A percentile compares a stretch with the other conserved stretches of the same genome.
Evolutionary conservation across 2,888 invertebrate genomes (phyloP).

Genomic region (Idaea dimidiata): DNA sequence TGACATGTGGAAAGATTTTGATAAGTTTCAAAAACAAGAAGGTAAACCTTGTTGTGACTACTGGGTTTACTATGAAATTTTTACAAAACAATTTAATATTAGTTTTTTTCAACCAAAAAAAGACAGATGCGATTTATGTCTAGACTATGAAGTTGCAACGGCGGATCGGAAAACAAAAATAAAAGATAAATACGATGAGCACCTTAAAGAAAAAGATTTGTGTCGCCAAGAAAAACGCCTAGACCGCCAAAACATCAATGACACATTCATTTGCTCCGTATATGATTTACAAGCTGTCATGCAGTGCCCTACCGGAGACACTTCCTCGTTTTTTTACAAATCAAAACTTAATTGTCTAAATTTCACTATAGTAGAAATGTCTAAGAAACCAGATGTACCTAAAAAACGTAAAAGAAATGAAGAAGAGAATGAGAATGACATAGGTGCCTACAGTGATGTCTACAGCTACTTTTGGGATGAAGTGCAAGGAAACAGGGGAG

Average conservation of each 20-base stretch:
- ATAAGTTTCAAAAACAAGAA: slow-evolving; percentile 14
- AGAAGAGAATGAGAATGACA: no score
- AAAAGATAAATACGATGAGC: slow-evolving; percentile 25
- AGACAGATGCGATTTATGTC: slow-evolving; percentile 29
- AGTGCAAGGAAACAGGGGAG: no score
- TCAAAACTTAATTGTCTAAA: slow-evolving; percentile 19
- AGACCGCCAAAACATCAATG: slow-evolving; percentile 24
- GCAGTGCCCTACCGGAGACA: slow-evolving; percentile 17
- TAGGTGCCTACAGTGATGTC: no score
- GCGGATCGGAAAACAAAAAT: slow-evolving; percentile 16
- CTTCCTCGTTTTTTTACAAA: slow-evolving; percentile 16
- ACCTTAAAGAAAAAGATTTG: slow-evolving; percentile 27
- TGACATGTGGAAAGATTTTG: slow-evolving; percentile 23
- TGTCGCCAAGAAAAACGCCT: slow-evolving; percentile 26
- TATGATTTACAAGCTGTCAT: slow-evolving; percentile 32
- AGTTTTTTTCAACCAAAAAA: slow-evolving; percentile 31
- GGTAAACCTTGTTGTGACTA: slow-evolving; percentile 12
- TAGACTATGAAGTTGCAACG: slow-evolving; percentile 14
- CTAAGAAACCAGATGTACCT: no score
- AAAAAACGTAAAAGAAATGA: no score
- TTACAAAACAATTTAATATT: slow-evolving; percentile 23
- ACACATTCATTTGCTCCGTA: slow-evolving; percentile 20
- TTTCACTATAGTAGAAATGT: no score
- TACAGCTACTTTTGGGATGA: no score
- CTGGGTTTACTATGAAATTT: slow-evolving; percentile 19